Base-by-base conservation (phyloP, 1,140 invertebrate genomes). In the Cyphomyrmex costatus region DNA sequence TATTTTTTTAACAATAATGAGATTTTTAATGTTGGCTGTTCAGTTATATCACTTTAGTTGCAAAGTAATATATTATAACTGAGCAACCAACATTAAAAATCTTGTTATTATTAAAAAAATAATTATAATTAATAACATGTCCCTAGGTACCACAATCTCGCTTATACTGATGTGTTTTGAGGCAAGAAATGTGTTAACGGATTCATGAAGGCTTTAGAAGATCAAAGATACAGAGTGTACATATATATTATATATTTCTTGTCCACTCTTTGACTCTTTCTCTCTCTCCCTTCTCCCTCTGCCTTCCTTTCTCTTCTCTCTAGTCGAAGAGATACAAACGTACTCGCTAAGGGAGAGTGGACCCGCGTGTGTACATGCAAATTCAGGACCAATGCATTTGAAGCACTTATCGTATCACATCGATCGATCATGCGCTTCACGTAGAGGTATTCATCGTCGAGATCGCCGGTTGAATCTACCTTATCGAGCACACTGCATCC, bases 401-500 rank as follows among this genome's bases (percentile, higher is more conserved):
- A 53, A 30, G 30, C 19, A 74, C 71, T 19, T 46, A 42, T 12
- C 56, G 30, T 30, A 49, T 56, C 51, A 12, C 21, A 19, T 58
- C 65, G 51, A 82, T 71, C 78, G 51, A 82, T 82, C 66, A 65
- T 46, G 66, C 66, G 65, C 66, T 16, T 46, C 78, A 33, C 76
- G 60, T 79, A 16, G 27, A 33, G 58, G 33, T 42, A 58, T 82
- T 82, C 78, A 63, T 33, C 76, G 78, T 27, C 30, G 24, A 70
- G 33, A 80, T 80, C 77, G 63, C 63, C 21, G 49, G 33, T 2
- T 6, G 51, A 19, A 71, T 82, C 33, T 36, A 58, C 6, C 51
- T 82, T 82, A 82, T 82, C 78, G 78, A 58, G 65, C 8, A 53
- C 49, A 33, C 19, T 33, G 77, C 77, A 82, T 82, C 78, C 78